phyloP scores from a whole-genome alignment of 1,140 invertebrate species.

The Dufourea novaeangliae region DNA sequence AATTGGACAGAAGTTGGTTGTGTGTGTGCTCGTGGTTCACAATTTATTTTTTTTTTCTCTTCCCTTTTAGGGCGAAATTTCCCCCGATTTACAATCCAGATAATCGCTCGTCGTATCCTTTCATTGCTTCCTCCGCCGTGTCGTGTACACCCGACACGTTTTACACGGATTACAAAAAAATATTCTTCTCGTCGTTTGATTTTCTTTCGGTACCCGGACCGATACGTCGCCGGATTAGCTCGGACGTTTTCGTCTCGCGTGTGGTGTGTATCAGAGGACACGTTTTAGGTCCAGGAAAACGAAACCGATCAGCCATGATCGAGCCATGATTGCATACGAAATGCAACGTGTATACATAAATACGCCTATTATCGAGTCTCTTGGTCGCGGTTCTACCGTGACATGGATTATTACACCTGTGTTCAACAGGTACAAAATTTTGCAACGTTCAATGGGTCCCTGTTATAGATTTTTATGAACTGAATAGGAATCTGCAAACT shows the following conservation, averaged over 20 bases:
- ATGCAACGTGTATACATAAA: conserved; percentile 47
- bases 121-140: conserved; percentile 13
- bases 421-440: too few species aligned
- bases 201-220: conserved; percentile 49
- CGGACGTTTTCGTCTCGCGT: background rate
- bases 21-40: conserved; percentile 65
- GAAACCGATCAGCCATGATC: conserved; percentile 22
- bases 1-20: conserved; percentile 78
- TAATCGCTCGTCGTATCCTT: conserved; percentile 65
- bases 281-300: too few species aligned
- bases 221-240: background rate
- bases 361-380: too few species aligned
- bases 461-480: too few species aligned
- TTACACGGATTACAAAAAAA: conserved; percentile 67
- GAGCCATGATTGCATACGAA: conserved; percentile 49
- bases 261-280: too few species aligned
- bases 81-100: conserved; percentile 59
- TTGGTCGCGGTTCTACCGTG: too few species aligned
- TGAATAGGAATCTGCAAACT: too few species aligned
- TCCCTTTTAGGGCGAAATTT: conserved; percentile 73
- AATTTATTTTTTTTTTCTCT: too few species aligned
- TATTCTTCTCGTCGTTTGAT: conserved; percentile 61
- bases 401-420: too few species aligned
- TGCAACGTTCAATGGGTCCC: too few species aligned
- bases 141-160: conserved; percentile 19